Evolutionary conservation across 2,888 invertebrate genomes (phyloP).

Genomic region (Lymantria dispar): DNA sequence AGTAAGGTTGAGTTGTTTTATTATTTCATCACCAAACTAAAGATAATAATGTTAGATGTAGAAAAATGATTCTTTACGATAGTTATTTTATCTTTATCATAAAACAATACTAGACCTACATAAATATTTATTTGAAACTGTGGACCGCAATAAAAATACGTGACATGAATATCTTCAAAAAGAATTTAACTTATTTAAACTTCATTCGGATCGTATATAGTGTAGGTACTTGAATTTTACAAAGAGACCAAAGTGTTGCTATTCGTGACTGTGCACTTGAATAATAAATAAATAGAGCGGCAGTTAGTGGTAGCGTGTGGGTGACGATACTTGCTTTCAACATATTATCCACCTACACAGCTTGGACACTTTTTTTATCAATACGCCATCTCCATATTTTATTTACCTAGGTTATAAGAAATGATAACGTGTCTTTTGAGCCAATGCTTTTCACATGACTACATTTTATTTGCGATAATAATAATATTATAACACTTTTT

Average conservation of each 20-base stretch:
- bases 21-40: no score
- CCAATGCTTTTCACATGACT: constrained; percentile 19
- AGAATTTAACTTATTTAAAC: not conserved
- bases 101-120: no score
- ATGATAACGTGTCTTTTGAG: constrained; percentile 15
- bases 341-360: constrained; percentile 36
- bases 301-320: constrained; percentile 44
- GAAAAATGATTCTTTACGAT: no score
- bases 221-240: not conserved
- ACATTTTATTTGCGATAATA: constrained; percentile 9
- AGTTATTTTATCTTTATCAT: no score
- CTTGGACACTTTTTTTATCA: constrained; percentile 32
- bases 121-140: no score
- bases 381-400: constrained; percentile 33
- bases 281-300: constrained; percentile 59
- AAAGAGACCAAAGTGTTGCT: constrained; percentile 15
- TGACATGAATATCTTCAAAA: not conserved
- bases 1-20: no score
- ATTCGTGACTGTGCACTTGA: constrained; percentile 41
- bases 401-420: constrained; percentile 30
- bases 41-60: no score
- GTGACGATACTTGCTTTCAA: constrained; percentile 32
- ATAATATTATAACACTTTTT: no score
- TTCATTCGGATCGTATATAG: not conserved
- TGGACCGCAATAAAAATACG: no score